Conservation (phyloP, 2,113 vertebrate species). For the Parus major region DNA sequence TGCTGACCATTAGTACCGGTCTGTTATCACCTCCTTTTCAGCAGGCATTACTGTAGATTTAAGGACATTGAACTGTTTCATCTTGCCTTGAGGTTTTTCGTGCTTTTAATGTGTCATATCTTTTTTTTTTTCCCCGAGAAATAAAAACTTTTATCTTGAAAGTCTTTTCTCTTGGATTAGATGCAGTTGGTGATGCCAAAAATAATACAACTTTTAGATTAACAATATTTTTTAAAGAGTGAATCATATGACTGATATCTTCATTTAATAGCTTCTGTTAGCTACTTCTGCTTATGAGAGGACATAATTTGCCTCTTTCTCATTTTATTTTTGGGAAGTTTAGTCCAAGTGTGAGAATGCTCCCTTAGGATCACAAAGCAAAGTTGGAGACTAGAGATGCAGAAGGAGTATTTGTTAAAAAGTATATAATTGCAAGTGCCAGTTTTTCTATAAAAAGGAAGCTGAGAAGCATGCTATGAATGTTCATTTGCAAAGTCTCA, state of each 20-base stretch:
- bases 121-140: neutral
- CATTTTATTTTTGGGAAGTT: slow-evolving; percentile 31
- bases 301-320: slow-evolving; percentile 2
- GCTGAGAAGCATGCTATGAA: slow-evolving; percentile 48
- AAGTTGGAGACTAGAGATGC: slow-evolving; percentile 4
- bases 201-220: slow-evolving; percentile 29
- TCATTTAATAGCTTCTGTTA: slow-evolving; percentile 35
- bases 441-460: slow-evolving; percentile 60
- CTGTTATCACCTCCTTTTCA: neutral
- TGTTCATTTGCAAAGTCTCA: slow-evolving; percentile 67
- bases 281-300: slow-evolving; percentile 13
- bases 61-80: neutral
- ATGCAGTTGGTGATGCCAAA: neutral
- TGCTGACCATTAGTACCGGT: neutral
- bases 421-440: slow-evolving; percentile 33
- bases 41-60: neutral
- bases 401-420: slow-evolving; percentile 51
- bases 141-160: neutral
- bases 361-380: slow-evolving; percentile 31
- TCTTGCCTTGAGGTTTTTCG: neutral
- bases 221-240: slow-evolving; percentile 11
- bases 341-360: neutral
- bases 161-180: neutral
- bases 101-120: neutral
- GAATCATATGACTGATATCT: slow-evolving; percentile 4